Base-by-base conservation (phyloP, 2,113 vertebrate genomes). In the Planiliza haematocheilus region DNA sequence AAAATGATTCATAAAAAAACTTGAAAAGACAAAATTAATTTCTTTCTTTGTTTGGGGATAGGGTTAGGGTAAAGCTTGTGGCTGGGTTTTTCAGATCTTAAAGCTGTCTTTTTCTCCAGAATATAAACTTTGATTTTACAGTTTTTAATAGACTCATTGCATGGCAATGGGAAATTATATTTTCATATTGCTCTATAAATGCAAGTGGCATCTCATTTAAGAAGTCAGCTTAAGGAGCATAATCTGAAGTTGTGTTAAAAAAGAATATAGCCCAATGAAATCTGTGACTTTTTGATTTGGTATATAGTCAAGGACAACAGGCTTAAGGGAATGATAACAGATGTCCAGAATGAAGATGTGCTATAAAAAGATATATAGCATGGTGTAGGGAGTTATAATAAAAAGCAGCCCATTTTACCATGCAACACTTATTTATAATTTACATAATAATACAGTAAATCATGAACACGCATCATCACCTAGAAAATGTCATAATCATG, bases 1-100 rank as follows among this genome's bases (percentile, higher is more conserved):
- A 41, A 56, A 74, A 74, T n/a, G 37, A 59, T 45, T n/a, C n/a
- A n/a, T n/a, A n/a, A n/a, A n/a, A n/a, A n/a, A n/a, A n/a, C n/a
- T n/a, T 49, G 17, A 60, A 76, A 77, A 66, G 64, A 49, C 41
- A 42, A 42, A 13, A 50, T 68, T 70, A 0, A 67, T 74, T 70
- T 72, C 34, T 60, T 17, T 7, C 34, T 60, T 17, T 7, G 1
- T n/a, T n/a, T n/a, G 20, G n/a, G 34, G 39, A 2, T 66, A 69
- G 79, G 21, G 83, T 82, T 74, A 45, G 14, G 37, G 57, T 69
- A n/a, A 3, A 30, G 2, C 24, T 30, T 13, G n/a, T 17, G 20
- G 46, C 41, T 51, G 10, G n/a, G 39, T 30, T 42, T 46, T n/a
- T 72, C 21, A 39, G 36, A 63, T 51, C 10, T 14, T 21, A 24